These are phyloP conservation scores for Serranochromis macrocephalus DNA, from an alignment of 2,113 vertebrate genomes.

Conservation along the genomic window DNA sequence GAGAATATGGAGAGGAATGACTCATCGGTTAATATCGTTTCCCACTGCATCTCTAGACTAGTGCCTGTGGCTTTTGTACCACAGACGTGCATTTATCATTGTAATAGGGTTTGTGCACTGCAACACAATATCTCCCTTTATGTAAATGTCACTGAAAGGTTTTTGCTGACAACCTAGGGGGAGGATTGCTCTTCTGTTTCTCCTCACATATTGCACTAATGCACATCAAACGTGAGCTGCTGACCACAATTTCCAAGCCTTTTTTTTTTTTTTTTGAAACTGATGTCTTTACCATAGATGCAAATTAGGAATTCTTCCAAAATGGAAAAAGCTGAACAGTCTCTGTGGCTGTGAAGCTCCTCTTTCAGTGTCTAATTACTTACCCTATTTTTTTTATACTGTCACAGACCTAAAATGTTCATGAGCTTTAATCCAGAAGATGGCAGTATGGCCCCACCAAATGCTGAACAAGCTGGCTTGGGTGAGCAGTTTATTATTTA, in stretches of 20 bases:
- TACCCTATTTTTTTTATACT: background rate
- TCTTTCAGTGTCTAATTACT: background rate
- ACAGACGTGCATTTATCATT: background rate
- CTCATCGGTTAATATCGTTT: background rate
- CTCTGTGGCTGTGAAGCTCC: background rate
- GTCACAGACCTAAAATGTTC: background rate
- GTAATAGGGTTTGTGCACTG: background rate
- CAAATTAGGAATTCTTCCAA: background rate
- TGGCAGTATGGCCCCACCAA: slow-evolving; percentile 19
- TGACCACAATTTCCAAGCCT: background rate
- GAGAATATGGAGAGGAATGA: background rate
- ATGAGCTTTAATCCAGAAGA: slow-evolving; percentile 30
- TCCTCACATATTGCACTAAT: background rate
- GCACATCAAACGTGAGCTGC: background rate
- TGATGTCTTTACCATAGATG: background rate
- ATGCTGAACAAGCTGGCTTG: background rate
- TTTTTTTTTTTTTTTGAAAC: background rate
- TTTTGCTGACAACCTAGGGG: background rate
- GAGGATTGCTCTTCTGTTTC: background rate
- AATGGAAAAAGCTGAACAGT: background rate
- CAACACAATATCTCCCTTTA: background rate
- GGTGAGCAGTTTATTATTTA: background rate
- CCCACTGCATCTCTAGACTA: background rate
- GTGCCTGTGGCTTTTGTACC: background rate
- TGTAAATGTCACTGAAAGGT: background rate